These are phyloP conservation scores for Globodera rostochiensis DNA, from an alignment of 1,140 invertebrate species.

Conservation along the genomic window DNA sequence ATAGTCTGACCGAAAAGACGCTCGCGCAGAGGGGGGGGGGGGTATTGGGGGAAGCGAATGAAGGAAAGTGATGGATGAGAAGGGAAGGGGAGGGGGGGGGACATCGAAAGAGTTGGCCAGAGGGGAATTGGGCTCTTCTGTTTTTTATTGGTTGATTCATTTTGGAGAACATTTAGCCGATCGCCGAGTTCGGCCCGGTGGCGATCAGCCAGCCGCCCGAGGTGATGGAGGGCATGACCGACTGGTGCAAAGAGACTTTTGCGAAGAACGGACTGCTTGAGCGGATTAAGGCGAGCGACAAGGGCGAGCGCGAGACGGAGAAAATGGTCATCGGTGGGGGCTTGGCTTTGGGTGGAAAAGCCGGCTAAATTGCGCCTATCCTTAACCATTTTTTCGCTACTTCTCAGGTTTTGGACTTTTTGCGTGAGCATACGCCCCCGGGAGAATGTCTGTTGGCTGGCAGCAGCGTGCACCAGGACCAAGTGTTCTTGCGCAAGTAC, in stretches of 20 bases:
- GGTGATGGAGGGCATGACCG: slow-evolving; percentile 45
- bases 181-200: slow-evolving; percentile 45
- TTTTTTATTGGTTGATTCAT: neutral
- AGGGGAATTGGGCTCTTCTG: no score
- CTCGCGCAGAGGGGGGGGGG: no score
- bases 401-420: slow-evolving; percentile 74
- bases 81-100: no score
- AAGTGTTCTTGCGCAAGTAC: slow-evolving; percentile 76
- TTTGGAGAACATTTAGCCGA: slow-evolving; percentile 28
- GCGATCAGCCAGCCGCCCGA: slow-evolving; percentile 40
- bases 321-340: slow-evolving; percentile 49
- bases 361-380: neutral
- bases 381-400: neutral
- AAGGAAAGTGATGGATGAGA: neutral
- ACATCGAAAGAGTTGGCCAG: no score
- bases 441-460: slow-evolving; percentile 79
- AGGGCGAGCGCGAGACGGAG: slow-evolving; percentile 75
- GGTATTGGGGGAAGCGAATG: neutral
- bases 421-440: slow-evolving; percentile 72
- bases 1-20: no score
- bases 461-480: slow-evolving; percentile 85
- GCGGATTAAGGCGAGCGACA: slow-evolving; percentile 71
- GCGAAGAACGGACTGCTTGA: slow-evolving; percentile 49
- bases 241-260: slow-evolving; percentile 52
- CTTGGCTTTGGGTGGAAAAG: no score